phyloP scores from a whole-genome alignment of 2,113 vertebrate genomes.

The Eudyptes chrysolophus region DNA sequence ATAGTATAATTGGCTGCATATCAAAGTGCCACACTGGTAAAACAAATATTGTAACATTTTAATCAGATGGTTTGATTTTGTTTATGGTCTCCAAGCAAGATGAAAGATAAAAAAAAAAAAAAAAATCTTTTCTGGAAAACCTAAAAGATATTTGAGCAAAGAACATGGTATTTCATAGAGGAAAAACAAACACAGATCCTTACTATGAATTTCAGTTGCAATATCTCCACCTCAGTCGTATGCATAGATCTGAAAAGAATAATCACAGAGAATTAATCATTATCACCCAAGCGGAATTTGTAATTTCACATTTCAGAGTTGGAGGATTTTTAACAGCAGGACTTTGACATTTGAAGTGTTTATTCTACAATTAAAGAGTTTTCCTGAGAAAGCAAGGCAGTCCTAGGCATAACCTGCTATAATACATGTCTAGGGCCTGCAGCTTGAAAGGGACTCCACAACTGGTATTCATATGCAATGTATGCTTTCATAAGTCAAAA shows the following conservation, averaged over 20 bases:
- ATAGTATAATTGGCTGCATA: not conserved
- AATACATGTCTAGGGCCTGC: not conserved
- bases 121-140: not conserved
- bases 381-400: not conserved
- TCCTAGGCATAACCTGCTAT: not conserved
- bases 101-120: not conserved
- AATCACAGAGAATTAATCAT: not conserved
- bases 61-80: not conserved
- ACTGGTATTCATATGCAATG: not conserved
- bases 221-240: not conserved
- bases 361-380: not conserved
- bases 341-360: not conserved
- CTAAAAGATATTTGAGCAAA: not conserved
- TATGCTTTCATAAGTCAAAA: not conserved
- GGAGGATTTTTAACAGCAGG: not conserved
- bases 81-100: not conserved
- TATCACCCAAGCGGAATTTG: not conserved
- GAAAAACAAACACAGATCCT: not conserved
- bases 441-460: not conserved
- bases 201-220: not conserved
- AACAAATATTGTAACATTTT: not conserved
- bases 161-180: not conserved
- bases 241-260: not conserved
- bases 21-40: not conserved
- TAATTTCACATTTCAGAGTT: not conserved